Conservation (phyloP, 2,113 vertebrate species). For the Triplophysa siluroides region DNA sequence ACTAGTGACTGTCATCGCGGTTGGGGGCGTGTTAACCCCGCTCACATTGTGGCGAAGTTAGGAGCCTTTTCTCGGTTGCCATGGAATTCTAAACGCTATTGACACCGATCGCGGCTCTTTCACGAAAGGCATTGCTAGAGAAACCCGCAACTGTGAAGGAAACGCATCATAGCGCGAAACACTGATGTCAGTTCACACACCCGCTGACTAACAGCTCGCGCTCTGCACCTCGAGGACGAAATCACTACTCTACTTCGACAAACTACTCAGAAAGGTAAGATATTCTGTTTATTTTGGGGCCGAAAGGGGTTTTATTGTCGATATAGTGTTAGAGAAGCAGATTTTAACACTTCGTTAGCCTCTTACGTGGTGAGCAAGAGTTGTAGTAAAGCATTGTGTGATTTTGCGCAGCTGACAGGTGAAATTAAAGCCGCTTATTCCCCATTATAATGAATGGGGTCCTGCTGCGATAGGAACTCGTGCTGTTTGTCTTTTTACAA, state of each 20-base stretch:
- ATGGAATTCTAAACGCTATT: conserved; percentile 74
- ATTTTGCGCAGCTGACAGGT: conserved; percentile 17
- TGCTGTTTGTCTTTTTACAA: background rate
- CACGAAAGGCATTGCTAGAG: conserved; percentile 69
- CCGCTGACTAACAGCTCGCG: conserved; percentile 41
- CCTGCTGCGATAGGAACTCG: background rate
- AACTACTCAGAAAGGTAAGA: conserved; percentile 47
- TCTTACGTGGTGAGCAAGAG: background rate
- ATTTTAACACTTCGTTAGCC: background rate
- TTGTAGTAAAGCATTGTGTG: background rate
- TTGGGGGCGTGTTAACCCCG: conserved; percentile 66
- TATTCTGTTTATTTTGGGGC: background rate
- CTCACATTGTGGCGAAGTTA: conserved; percentile 73
- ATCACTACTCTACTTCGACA: background rate
- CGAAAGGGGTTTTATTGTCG: background rate
- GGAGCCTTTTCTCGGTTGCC: conserved; percentile 71
- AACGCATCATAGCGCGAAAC: conserved; percentile 55
- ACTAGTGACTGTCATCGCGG: conserved; percentile 66
- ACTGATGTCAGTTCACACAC: conserved; percentile 46
- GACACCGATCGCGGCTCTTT: conserved; percentile 70
- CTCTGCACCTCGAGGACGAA: conserved; percentile 18
- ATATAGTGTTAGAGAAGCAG: background rate
- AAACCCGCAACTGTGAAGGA: conserved; percentile 31
- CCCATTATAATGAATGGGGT: background rate
- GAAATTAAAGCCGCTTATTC: conserved; percentile 27